Conservation (phyloP, 2,113 vertebrate species). For the Gorsachius goisagi region DNA sequence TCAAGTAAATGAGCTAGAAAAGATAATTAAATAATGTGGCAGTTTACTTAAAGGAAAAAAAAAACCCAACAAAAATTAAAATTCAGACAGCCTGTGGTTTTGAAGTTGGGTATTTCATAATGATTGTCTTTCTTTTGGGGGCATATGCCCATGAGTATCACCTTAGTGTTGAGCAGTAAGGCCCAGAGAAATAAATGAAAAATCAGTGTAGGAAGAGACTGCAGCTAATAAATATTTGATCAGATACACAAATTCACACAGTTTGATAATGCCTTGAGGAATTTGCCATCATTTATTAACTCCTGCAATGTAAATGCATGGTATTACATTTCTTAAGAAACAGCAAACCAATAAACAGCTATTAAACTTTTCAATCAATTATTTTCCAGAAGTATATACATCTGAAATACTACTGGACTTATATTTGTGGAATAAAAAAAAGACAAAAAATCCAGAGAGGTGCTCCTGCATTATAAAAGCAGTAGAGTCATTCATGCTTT, state of each 20-base stretch:
- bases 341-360: background rate
- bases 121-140: slow-evolving; percentile 34
- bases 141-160: slow-evolving; percentile 51
- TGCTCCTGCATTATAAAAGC: background rate
- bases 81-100: slow-evolving; percentile 29
- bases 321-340: slow-evolving; percentile 5
- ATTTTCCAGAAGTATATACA: background rate
- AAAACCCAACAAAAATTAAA: background rate
- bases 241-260: slow-evolving; percentile 72
- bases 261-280: slow-evolving; percentile 76
- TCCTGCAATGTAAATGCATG: slow-evolving; percentile 3
- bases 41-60: slow-evolving; percentile 4
- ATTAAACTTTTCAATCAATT: background rate
- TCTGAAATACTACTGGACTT: background rate
- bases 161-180: slow-evolving; percentile 1
- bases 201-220: slow-evolving; percentile 62
- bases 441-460: background rate
- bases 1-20: slow-evolving; percentile 16
- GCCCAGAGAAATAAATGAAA: slow-evolving; percentile 58
- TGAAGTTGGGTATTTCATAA: slow-evolving; percentile 56
- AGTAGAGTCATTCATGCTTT: background rate
- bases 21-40: slow-evolving; percentile 9
- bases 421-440: background rate
- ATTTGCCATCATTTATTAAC: slow-evolving; percentile 72
- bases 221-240: slow-evolving; percentile 78